Base-by-base conservation (phyloP, 2,888 invertebrate species). In the Nebria salina region DNA sequence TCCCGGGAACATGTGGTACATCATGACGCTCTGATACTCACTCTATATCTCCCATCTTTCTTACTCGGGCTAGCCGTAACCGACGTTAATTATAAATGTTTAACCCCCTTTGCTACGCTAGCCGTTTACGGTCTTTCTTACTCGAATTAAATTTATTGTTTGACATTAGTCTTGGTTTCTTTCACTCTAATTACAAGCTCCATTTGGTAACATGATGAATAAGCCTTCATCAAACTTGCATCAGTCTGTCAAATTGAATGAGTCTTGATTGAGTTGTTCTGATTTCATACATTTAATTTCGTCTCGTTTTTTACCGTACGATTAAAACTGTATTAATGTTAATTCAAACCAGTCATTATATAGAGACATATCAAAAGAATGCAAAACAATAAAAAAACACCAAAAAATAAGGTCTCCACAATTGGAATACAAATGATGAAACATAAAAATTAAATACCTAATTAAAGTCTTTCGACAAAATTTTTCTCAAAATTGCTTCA, bases 11-110 rank as follows among this genome's bases (percentile, higher is more conserved):
- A 70, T 70, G 70, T 70, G 70, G 26, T 70, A 70, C 20, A 34
- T 34, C 70, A 34, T 34, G 25, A 20, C 70, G 25, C 54, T 64
- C 15, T 43, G 64, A 15, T 42, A 72, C 72, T 72, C 72, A 42
- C n/a, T n/a, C 64, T 54, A 54, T n/a, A 75, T 42, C 25, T 75
- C 75, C 54, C 26, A 25, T 64, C 65, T 75, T 75, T 72, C 42
- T 72, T 72, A 26, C 26, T 41, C 34, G 42, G 41, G 42, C n/a
- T 72, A 34, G 13, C 42, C 73, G 73, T 54, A 54, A 20, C 70
- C 25, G 70, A 70, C 70, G 70, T 70, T 70, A 70, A 70, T 70
- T 70, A 70, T 34, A 70, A 70, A 26, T 70, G 54, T 70, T 70
- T 70, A 13, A 70, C 34, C 70, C 26, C 34, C 70, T 70, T 54